Evolutionary conservation across 1,140 invertebrate genomes (phyloP).

Genomic region (Anastrepha ludens): DNA sequence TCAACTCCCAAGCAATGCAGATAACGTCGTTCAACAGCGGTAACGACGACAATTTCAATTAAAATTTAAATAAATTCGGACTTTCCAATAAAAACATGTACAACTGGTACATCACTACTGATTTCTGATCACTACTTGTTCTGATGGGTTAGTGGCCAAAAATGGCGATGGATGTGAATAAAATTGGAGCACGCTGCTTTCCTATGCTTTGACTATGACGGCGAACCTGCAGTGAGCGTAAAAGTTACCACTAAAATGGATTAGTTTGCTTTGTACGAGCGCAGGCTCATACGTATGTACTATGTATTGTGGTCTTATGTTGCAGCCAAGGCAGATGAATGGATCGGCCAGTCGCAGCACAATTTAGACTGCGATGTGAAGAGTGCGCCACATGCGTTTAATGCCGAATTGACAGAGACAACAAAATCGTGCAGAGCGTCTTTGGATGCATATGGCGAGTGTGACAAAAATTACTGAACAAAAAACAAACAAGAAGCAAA

Average conservation of each 20-base stretch:
- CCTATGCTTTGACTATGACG: background rate
- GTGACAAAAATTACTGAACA: constrained; percentile 34
- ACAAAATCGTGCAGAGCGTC: constrained; percentile 45
- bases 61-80: constrained; percentile 50
- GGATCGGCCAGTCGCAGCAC: background rate
- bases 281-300: background rate
- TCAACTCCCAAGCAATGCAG: constrained; percentile 20
- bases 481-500: background rate
- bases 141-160: constrained; percentile 50
- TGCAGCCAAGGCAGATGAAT: constrained; percentile 34
- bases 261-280: constrained; percentile 1
- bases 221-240: constrained; percentile 7
- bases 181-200: constrained; percentile 47
- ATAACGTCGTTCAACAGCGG: background rate
- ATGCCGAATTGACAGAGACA: constrained; percentile 45
- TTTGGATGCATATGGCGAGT: constrained; percentile 34
- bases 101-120: constrained; percentile 48
- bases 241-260: constrained; percentile 33
- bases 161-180: constrained; percentile 49
- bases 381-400: constrained; percentile 50
- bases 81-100: constrained; percentile 48
- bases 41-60: constrained; percentile 52
- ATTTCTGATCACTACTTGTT: constrained; percentile 52
- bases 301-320: background rate
- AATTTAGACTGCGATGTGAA: background rate